phyloP scores from a whole-genome alignment of 1,140 invertebrate species.

The Adoxophyes honmai region DNA sequence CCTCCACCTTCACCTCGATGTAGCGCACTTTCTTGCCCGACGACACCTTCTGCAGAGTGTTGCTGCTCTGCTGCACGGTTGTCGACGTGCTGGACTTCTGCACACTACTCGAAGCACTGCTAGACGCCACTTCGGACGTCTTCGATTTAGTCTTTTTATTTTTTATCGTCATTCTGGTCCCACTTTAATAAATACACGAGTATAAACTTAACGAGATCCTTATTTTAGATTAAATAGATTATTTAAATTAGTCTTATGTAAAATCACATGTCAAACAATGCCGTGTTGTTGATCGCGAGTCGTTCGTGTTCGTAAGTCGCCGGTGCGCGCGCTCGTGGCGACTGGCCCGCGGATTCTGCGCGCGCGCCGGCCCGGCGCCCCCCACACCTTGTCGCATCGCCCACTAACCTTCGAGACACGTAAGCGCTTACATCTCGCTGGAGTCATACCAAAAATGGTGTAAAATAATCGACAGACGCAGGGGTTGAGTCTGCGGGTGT shows the following conservation, averaged over 20 bases:
- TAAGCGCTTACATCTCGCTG: constrained; percentile 69
- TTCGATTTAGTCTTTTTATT: constrained; percentile 75
- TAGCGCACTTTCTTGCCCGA: constrained; percentile 74
- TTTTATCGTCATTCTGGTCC: constrained; percentile 73
- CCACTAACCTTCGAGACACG: constrained; percentile 70
- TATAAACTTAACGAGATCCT: constrained; percentile 50
- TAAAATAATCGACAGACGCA: constrained; percentile 30
- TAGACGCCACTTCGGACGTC: constrained; percentile 57
- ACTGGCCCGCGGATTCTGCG: constrained; percentile 62
- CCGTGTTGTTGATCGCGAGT: constrained; percentile 67
- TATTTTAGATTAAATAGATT: constrained; percentile 60
- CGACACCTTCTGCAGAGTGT: constrained; percentile 67
- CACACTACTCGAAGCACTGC: constrained; percentile 65
- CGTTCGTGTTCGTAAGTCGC: constrained; percentile 67
- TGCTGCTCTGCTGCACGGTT: constrained; percentile 59
- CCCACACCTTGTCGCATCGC: constrained; percentile 57
- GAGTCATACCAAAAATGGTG: constrained; percentile 69
- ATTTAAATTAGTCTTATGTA: constrained; percentile 31
- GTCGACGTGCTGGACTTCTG: constrained; percentile 64
- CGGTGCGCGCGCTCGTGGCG: constrained; percentile 59
- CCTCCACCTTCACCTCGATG: constrained; percentile 75
- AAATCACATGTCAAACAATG: constrained; percentile 63
- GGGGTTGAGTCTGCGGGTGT: neutral
- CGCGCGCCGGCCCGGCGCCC: constrained; percentile 31
- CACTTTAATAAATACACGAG: constrained; percentile 38